phyloP scores from a whole-genome alignment of 2,113 vertebrate genomes.

The Ahaetulla prasina region DNA sequence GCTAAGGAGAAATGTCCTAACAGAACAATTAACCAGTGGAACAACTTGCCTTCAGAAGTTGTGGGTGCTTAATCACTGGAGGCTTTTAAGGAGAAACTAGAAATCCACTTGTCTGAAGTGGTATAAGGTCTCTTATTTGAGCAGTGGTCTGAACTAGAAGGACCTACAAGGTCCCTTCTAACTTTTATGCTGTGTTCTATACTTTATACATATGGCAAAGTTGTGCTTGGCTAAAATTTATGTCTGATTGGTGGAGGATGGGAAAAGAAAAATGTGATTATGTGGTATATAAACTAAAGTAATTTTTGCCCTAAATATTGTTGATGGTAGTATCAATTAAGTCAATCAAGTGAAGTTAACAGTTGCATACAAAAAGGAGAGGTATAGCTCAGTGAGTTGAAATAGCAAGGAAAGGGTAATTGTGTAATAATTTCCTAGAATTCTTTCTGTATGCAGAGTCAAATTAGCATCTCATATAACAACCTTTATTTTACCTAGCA shows the following conservation, averaged over 20 bases:
- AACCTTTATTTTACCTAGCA: neutral
- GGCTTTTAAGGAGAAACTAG: neutral
- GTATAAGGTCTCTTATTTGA: neutral
- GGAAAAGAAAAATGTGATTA: neutral
- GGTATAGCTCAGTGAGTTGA: neutral
- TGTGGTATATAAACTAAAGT: neutral
- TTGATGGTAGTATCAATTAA: neutral
- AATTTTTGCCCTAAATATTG: neutral
- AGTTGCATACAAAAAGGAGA: neutral
- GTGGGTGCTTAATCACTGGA: too few relatives aligned
- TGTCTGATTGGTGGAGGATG: neutral
- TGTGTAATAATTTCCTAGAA: neutral
- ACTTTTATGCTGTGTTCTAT: neutral
- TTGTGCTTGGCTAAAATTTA: neutral
- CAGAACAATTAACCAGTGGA: neutral
- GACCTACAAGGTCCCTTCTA: too few relatives aligned
- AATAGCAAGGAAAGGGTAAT: neutral
- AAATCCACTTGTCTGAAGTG: neutral
- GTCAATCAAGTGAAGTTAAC: neutral
- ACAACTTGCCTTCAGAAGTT: neutral
- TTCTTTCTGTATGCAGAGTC: neutral
- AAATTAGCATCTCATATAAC: neutral
- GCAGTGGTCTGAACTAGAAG: neutral
- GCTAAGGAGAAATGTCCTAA: neutral
- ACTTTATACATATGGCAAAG: neutral